Base-by-base conservation (phyloP, 1,140 invertebrate species). In the Ceratitis capitata region DNA sequence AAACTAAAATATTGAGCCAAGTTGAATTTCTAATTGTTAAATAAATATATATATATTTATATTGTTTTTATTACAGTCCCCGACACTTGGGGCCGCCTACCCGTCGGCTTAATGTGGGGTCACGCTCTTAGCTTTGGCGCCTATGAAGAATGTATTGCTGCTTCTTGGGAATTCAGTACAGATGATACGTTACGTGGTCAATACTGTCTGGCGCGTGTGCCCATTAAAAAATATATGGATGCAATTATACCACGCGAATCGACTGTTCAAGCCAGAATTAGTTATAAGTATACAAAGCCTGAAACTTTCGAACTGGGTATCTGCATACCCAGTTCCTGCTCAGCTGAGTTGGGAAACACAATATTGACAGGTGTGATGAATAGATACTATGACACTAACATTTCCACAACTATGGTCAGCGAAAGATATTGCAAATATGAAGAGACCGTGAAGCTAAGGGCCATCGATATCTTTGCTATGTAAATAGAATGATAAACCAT, bases 391-490 rank as follows among this genome's bases (percentile, higher is more conserved):
- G 87, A 88, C 29, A 19, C 35, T 0, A 86, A 88, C 86, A 61
- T 84, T 1, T 84, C 86, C 14, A 49, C 87, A 26, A n/a, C 61
- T 9, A 86, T 91, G 86, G 74, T 91, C 3, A 61, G 51, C 2
- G 88, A 90, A 26, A 58, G 85, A 23, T 89, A 87, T 58, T 91
- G 90, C 42, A 88, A 89, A 49, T 88, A 89, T 53, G 87, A 91
- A 86, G 87, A 89, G 7, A 88, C 89, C 9, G 86, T 91, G 35
- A 87, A 87, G 45, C 58, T 91, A 7, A 87, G 90, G 2, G 88
- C 56, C 4, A 88, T 91, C 45, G 90, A 91, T 58, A 91, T 91
- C 29, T 91, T 89, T 83, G 90, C 90, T 58, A 91, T 91, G 90
- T 91, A 86, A 88, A 88, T 89, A 32, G 47, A 9, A 35, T 78